phyloP scores from a whole-genome alignment of 1,140 invertebrate genomes.

The Drosophila nebulosa region DNA sequence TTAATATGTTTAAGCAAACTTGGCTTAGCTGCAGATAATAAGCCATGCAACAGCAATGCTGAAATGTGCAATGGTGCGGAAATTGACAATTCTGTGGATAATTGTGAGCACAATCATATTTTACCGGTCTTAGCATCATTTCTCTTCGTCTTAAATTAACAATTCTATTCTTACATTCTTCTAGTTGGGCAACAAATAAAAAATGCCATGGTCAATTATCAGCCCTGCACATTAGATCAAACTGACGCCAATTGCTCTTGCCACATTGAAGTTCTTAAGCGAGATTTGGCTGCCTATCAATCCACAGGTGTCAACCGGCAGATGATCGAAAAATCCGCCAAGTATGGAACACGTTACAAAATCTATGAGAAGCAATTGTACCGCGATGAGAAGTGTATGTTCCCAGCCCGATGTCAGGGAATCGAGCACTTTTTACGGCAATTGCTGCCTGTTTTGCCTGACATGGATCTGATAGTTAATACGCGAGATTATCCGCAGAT shows the following conservation, averaged over 20 bases:
- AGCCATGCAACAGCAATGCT: conserved; percentile 11
- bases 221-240: conserved; percentile 38
- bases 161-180: too few relatives aligned
- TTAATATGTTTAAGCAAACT: conserved; percentile 14
- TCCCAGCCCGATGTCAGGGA: conserved; percentile 94
- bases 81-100: not conserved
- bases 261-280: conserved; percentile 84
- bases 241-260: conserved; percentile 83
- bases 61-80: not conserved
- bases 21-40: not conserved
- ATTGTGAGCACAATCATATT: conserved; percentile 24
- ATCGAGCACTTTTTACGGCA: conserved; percentile 94
- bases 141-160: not conserved
- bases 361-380: conserved; percentile 88
- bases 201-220: conserved; percentile 29
- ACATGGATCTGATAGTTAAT: conserved; percentile 95
- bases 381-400: conserved; percentile 92
- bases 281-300: conserved; percentile 87
- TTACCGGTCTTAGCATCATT: not conserved
- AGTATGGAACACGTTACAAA: conserved; percentile 89
- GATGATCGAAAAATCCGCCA: conserved; percentile 84
- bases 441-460: conserved; percentile 86
- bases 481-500: conserved; percentile 95
- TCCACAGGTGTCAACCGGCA: conserved; percentile 85
- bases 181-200: conserved; percentile 58